These are phyloP conservation scores for Dasypus novemcinctus DNA, from an alignment of 2,113 vertebrate genomes.

Conservation along the genomic window DNA sequence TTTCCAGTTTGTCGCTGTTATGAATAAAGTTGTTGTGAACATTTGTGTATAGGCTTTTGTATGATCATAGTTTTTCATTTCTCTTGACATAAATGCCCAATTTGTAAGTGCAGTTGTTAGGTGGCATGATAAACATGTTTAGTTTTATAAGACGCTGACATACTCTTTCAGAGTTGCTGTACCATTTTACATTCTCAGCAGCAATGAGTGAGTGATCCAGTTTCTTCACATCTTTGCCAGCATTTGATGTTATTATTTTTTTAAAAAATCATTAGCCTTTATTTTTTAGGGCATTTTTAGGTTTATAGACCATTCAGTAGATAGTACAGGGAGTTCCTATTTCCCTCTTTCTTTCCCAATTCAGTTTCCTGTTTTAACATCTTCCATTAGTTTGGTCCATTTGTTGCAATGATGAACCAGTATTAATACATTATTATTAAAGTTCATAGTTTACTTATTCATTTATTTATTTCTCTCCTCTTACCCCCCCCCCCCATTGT, in stretches of 20 bases:
- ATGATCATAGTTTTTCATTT: conserved; percentile 31
- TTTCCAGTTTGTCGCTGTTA: not conserved
- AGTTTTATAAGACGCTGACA: conserved; percentile 2
- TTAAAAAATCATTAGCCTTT: not conserved
- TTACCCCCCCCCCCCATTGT: too few relatives aligned
- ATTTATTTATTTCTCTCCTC: too few relatives aligned
- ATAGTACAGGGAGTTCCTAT: not conserved
- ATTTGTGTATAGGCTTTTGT: conserved; percentile 7
- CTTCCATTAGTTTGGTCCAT: not conserved
- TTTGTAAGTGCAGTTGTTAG: not conserved
- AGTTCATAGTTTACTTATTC: not conserved
- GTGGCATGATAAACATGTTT: conserved; percentile 8
- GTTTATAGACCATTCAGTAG: conserved; percentile 4
- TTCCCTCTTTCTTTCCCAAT: not conserved
- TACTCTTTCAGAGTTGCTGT: not conserved
- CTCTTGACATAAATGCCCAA: conserved; percentile 10
- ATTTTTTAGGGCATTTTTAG: not conserved
- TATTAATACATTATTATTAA: not conserved
- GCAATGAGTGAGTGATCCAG: not conserved
- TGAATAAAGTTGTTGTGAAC: not conserved
- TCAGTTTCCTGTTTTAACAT: not conserved
- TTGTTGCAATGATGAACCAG: not conserved
- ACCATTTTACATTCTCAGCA: not conserved
- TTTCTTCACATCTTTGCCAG: not conserved
- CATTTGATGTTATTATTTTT: not conserved